Evolutionary conservation across 2,113 vertebrate species (phyloP), one percentile per base, ranked within the genome.

Genomic region (Puntigrus tetrazona): DNA sequence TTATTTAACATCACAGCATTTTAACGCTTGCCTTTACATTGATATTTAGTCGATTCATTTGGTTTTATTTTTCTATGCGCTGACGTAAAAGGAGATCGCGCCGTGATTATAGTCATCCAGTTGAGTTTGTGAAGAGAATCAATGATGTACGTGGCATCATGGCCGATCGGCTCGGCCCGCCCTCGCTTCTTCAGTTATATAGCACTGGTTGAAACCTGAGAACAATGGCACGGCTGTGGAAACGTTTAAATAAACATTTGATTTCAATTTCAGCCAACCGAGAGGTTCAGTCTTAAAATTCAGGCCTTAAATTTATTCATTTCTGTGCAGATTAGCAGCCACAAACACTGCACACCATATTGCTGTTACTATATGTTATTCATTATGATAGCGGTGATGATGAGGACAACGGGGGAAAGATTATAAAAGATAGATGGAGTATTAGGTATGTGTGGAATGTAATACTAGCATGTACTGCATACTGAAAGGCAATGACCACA

Each of bases 321-420:
- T 31, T 45, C 7, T 22, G 4, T 22, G 14, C 22, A 18, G 14
- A 50, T 31, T 50, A 75, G n/a, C 3, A 18, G 16, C 13, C 10
- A 14, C 16, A 27, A 7, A 45, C 45, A 75, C 45, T 31, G 72
- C 27, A 22, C 57, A 47, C 3, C 2, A 18, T n/a, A 80, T 45
- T 43, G 25, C 59, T 80, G 31, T 47, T 59, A 27, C 4, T 57
- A 36, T 78, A 61, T 78, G 43, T 50, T 45, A 75, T 50, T 75
- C 41, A 50, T 82, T n/a, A 55, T n/a, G 69, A 78, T 52, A 29
- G 78, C 70, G 52, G 52, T 70, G 72, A 77, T 78, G 69, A 78
- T 34, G 76, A 79, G 72, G 76, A 55, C 72, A 74, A 31, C 10
- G 55, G 59, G 22, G 38, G 41, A 34, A 67, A 45, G 20, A 7